Conservation (phyloP, 2,888 invertebrate species). For the Caenorhabditis becei region DNA sequence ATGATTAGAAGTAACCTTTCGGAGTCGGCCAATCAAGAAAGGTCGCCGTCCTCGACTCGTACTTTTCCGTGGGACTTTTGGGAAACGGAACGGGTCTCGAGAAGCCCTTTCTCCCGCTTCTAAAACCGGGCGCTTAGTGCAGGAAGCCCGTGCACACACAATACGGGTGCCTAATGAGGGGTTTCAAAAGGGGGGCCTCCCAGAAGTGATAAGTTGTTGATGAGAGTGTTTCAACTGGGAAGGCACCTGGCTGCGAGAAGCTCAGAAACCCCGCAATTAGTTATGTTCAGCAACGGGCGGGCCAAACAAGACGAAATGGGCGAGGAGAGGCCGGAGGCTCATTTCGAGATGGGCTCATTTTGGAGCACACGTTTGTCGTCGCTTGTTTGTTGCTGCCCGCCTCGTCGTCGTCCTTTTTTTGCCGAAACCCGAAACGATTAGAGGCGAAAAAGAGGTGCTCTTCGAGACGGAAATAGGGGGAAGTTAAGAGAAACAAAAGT, state of each 20-base stretch:
- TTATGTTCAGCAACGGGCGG: conserved; percentile 9
- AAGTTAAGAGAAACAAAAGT: neutral
- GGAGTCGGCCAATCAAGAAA: neutral
- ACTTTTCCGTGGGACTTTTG: neutral
- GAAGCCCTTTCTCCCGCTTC: conserved; percentile 13
- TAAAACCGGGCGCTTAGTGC: conserved; percentile 46
- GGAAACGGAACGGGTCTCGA: conserved; percentile 19
- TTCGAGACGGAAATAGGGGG: neutral
- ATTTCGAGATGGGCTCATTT: conserved; percentile 56
- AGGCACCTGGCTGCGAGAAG: conserved; percentile 26
- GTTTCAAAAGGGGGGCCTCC: conserved; percentile 32
- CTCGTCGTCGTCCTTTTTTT: conserved; percentile 8
- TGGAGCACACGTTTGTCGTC: conserved; percentile 41
- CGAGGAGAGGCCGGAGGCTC: conserved; percentile 25
- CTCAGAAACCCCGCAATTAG: conserved; percentile 40
- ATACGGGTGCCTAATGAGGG: conserved; percentile 51
- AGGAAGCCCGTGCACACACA: conserved; percentile 38
- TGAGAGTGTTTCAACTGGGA: conserved; percentile 34
- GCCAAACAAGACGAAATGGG: conserved; percentile 41
- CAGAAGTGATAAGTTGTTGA: conserved; percentile 48
- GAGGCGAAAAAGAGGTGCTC: conserved; percentile 13
- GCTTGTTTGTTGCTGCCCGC: conserved; percentile 34
- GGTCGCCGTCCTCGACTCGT: neutral
- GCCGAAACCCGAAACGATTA: conserved; percentile 55
- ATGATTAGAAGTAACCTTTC: neutral